These are phyloP conservation scores for Strix aluco DNA, from an alignment of 2,113 vertebrate species.

Conservation along the genomic window DNA sequence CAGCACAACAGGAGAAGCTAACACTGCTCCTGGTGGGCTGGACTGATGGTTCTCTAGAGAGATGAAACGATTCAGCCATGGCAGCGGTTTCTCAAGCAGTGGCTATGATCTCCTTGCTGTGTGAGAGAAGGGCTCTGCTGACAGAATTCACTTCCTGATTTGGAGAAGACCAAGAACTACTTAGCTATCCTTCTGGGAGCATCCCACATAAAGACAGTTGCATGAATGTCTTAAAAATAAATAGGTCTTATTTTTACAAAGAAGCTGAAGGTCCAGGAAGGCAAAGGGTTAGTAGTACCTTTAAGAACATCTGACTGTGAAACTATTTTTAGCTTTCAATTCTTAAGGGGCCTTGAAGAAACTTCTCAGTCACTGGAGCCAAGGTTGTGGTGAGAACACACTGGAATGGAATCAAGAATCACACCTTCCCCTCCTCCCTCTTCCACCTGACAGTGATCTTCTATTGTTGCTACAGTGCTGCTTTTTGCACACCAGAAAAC, in stretches of 20 bases:
- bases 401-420: slow-evolving; percentile 65
- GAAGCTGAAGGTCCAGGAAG: slow-evolving; percentile 16
- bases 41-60: neutral
- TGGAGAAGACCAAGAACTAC: neutral
- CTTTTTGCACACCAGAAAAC: slow-evolving; percentile 34
- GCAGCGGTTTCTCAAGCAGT: neutral
- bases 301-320: slow-evolving; percentile 58
- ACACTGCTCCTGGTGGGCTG: neutral
- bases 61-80: neutral
- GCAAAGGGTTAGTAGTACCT: slow-evolving; percentile 24
- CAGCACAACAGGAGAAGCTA: neutral
- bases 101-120: neutral
- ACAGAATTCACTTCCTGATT: neutral
- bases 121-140: neutral
- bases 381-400: slow-evolving; percentile 62
- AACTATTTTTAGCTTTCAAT: slow-evolving; percentile 69
- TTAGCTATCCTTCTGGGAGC: neutral
- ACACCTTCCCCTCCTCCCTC: slow-evolving; percentile 48
- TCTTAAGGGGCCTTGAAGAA: slow-evolving; percentile 63
- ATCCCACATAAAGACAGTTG: neutral
- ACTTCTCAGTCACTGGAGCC: slow-evolving; percentile 36
- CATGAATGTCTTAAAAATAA: neutral
- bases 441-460: slow-evolving; percentile 54
- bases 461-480: slow-evolving; percentile 53
- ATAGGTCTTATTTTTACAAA: neutral